Evolutionary conservation across 2,797 vertebrate species (phyloP), one percentile per base, ranked within the genome.

Genomic region (Sebastes reedi): DNA sequence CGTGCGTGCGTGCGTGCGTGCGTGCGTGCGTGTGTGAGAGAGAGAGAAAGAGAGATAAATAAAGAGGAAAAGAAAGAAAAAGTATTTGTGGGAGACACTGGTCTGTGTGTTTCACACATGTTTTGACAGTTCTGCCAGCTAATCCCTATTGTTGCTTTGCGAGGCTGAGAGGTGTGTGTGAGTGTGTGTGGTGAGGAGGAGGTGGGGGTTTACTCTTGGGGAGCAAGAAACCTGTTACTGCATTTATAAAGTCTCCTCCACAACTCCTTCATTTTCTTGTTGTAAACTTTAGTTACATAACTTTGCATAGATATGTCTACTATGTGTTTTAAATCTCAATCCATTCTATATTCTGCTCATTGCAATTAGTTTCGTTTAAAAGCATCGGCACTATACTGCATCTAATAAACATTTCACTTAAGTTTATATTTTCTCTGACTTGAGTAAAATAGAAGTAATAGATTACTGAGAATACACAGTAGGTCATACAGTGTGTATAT

Each of bases 101-200:
- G 25, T 77, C 39, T 66, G 18, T 86, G 77, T 86, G 72, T 84
- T 80, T 81, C 79, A 79, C 80, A 61, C 58, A 70, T 85, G 86
- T 89, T 91, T 91, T 91, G 88, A 89, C 81, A 88, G 83, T 89
- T 91, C 52, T 89, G 78, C 79, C 83, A 86, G 32, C 64, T 81
- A 93, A 90, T 93, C 72, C 78, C 79, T 50, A 84, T 83, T 90
- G 79, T 85, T 75, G 75, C 71, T 32, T 22, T 56, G 73, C n/a
- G 8, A 82, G 29, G 66, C 58, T 68, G 34, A 67, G 80, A 64
- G 72, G 65, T 69, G 61, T 68, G 56, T 76, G 82, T 59, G 64
- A 32, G 30, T 59, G 56, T 59, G 56, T 59, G 25, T 80, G 60
- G 75, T 72, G 54, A 60, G 68, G 59, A 76, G 29, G 65, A 58